Evolutionary conservation across 2,113 vertebrate genomes (phyloP).

Genomic region (Chaetodon auriga): DNA sequence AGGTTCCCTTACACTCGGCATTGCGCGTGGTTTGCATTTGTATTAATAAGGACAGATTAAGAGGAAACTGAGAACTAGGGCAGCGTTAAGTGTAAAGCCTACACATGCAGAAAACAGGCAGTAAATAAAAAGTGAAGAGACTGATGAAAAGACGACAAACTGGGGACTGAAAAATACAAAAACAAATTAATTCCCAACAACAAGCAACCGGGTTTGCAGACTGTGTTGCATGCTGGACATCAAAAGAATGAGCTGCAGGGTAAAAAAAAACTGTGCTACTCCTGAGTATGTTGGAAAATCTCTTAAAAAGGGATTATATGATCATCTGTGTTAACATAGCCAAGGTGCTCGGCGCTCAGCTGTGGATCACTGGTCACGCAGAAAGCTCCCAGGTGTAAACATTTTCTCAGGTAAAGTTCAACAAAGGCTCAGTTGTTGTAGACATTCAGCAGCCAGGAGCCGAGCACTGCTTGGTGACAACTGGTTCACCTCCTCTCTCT

Average conservation of each 20-base stretch:
- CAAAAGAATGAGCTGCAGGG: background rate
- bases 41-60: constrained; percentile 68
- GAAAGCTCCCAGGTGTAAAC: constrained; percentile 42
- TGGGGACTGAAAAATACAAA: constrained; percentile 37
- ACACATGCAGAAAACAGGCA: constrained; percentile 39
- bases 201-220: background rate
- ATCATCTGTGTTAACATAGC: background rate
- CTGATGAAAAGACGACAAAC: constrained; percentile 43
- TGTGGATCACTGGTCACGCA: constrained; percentile 9
- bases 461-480: constrained; percentile 31
- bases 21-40: constrained; percentile 71
- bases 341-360: constrained; percentile 8
- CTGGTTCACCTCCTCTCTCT: constrained; percentile 35
- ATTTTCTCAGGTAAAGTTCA: constrained; percentile 41
- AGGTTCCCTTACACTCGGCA: constrained; percentile 52
- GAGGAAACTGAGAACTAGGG: constrained; percentile 60
- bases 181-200: constrained; percentile 17
- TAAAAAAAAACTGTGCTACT: background rate
- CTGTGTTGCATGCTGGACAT: constrained; percentile 6
- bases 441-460: constrained; percentile 11
- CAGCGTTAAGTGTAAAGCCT: constrained; percentile 48
- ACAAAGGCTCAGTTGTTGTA: constrained; percentile 45
- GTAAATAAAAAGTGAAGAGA: constrained; percentile 34
- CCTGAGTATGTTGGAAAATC: background rate
- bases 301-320: background rate